Evolutionary conservation across 2,888 invertebrate species (phyloP).

Genomic region (Beris chalybata): DNA sequence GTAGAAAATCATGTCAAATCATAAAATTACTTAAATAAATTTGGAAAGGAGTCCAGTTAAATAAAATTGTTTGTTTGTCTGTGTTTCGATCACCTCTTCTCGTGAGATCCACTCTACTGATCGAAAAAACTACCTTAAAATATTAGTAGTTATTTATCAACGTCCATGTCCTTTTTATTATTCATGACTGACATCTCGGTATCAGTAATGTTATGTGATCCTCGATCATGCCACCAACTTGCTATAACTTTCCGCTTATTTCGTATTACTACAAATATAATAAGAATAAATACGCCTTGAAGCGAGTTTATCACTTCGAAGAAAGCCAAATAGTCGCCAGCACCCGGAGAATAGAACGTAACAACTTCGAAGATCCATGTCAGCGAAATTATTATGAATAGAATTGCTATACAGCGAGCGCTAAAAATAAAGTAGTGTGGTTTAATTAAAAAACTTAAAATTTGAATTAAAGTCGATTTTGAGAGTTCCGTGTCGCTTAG

Average conservation of each 20-base stretch:
- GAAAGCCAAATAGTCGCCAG: constrained; percentile 59
- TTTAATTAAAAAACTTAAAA: too few species aligned
- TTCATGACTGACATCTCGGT: constrained; percentile 6
- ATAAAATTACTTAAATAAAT: too few species aligned
- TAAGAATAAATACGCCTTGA: constrained; percentile 69
- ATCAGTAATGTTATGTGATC: constrained; percentile 48
- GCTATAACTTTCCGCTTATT: constrained; percentile 50
- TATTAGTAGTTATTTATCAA: neutral
- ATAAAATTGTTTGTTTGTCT: too few species aligned
- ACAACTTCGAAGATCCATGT: constrained; percentile 73
- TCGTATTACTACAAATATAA: constrained; percentile 62
- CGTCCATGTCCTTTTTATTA: neutral
- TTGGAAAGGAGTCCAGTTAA: too few species aligned
- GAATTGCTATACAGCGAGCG: constrained; percentile 54
- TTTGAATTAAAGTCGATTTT: too few species aligned
- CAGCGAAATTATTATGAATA: constrained; percentile 69
- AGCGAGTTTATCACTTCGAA: constrained; percentile 71
- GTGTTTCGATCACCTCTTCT: too few species aligned
- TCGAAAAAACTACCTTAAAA: too few species aligned
- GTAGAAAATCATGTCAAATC: too few species aligned
- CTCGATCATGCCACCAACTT: constrained; percentile 55
- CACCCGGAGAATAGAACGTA: constrained; percentile 58
- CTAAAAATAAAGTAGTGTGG: constrained; percentile 41
- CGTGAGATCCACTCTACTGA: too few species aligned
- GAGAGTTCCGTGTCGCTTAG: too few species aligned